phyloP scores from a whole-genome alignment of 2,888 invertebrate species.

The Eudasyphora cyanicolor region DNA sequence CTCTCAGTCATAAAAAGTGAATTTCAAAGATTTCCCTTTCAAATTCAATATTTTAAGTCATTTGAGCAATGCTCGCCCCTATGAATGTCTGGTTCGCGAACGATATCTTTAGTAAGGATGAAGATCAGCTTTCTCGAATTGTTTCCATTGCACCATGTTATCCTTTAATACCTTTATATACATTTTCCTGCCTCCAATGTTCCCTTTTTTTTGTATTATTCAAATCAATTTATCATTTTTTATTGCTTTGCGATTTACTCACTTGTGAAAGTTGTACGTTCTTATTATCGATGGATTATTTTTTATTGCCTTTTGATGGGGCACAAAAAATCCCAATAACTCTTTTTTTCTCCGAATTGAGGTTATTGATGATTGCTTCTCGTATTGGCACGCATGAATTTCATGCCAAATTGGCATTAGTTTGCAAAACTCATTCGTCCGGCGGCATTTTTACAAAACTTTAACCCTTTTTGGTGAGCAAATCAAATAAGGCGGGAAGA shows the following conservation, averaged over 20 bases:
- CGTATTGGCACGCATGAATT: neutral
- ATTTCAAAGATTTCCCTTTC: no score
- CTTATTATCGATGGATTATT: conserved; percentile 18
- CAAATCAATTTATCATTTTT: conserved; percentile 20
- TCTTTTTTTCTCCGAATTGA: conserved; percentile 36
- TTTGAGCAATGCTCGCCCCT: no score
- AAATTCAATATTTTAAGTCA: no score
- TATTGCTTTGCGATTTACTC: conserved; percentile 1
- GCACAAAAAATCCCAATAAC: conserved; percentile 18
- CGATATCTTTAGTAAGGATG: no score
- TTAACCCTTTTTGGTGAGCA: conserved; percentile 9
- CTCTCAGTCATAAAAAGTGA: no score
- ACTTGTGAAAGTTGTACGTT: conserved; percentile 24
- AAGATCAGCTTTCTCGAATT: no score
- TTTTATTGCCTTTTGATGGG: conserved; percentile 9
- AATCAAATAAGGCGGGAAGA: no score
- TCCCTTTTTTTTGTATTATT: neutral
- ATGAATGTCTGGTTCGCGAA: no score
- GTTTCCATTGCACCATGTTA: no score
- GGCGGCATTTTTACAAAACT: neutral
- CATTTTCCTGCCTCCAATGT: neutral
- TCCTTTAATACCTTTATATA: no score
- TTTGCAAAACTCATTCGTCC: neutral
- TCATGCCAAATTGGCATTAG: conserved; percentile 37
- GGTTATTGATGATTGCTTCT: neutral